These are phyloP conservation scores for Rhombomys opimus DNA, from an alignment of 2,113 vertebrate species.

Conservation along the genomic window DNA sequence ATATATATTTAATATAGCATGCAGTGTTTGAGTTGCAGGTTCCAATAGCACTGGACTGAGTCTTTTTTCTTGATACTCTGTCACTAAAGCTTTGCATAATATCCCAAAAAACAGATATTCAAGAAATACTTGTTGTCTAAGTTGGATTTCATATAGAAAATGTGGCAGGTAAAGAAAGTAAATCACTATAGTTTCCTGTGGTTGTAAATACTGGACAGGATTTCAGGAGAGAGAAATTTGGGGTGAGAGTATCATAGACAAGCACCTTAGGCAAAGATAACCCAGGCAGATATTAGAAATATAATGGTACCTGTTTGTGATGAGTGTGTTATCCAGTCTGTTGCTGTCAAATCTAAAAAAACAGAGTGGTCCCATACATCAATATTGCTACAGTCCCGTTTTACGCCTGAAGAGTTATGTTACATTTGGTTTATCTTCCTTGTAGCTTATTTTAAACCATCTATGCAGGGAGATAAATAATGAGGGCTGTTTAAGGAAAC, in stretches of 20 bases:
- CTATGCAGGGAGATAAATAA: conserved; percentile 48
- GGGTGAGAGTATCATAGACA: not conserved
- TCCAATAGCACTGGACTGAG: not conserved
- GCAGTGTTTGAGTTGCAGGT: not conserved
- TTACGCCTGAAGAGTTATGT: not conserved
- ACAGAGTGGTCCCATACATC: not conserved
- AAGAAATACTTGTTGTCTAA: not conserved
- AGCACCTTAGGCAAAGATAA: not conserved
- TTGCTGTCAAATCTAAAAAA: not conserved
- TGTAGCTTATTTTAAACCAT: conserved; percentile 11
- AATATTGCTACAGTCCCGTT: not conserved
- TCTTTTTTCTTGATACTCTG: not conserved
- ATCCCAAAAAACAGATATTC: not conserved
- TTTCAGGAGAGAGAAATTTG: not conserved
- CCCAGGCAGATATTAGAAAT: not conserved
- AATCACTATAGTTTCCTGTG: not conserved
- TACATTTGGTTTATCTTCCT: not conserved
- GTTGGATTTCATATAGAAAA: not conserved
- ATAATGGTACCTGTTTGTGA: not conserved
- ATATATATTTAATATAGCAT: too few species aligned
- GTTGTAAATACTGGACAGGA: not conserved
- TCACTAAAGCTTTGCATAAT: not conserved
- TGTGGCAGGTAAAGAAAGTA: not conserved
- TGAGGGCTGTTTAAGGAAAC: conserved; percentile 36
- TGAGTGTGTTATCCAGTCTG: not conserved